Conservation (phyloP, 2,888 invertebrate species). For the Isotomurus palustris region DNA sequence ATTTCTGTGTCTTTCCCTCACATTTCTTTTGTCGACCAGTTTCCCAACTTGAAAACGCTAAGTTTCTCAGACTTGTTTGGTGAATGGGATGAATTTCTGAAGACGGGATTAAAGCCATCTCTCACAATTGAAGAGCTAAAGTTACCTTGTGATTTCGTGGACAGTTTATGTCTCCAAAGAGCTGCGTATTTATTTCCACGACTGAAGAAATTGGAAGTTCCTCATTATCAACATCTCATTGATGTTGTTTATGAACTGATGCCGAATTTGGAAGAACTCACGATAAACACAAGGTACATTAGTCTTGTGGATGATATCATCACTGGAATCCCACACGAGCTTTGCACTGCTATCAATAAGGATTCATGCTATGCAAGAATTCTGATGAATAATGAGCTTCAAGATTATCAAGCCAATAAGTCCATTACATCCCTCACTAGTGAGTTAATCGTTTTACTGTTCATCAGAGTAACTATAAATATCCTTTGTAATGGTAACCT, state of each 20-base stretch:
- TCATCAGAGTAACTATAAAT: not conserved
- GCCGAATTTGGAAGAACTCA: conserved; percentile 35
- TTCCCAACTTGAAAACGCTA: conserved; percentile 29
- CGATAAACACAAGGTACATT: conserved; percentile 31
- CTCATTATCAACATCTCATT: conserved; percentile 17
- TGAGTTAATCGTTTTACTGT: conserved; percentile 10
- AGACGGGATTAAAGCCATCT: conserved; percentile 29
- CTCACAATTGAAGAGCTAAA: conserved; percentile 32
- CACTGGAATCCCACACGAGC: conserved; percentile 24
- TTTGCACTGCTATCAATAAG: conserved; percentile 19
- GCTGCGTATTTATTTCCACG: conserved; percentile 33
- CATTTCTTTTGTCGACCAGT: conserved; percentile 30
- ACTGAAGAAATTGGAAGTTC: conserved; percentile 30
- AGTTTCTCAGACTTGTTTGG: conserved; percentile 27
- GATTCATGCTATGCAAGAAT: conserved; percentile 7
- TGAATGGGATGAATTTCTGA: conserved; percentile 38
- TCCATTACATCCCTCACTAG: conserved; percentile 33
- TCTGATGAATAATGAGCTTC: conserved; percentile 13
- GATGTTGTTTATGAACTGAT: conserved; percentile 30
- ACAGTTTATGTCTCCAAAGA: conserved; percentile 19
- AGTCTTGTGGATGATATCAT: conserved; percentile 31
- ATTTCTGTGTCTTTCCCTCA: conserved; percentile 33
- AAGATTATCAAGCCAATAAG: conserved; percentile 17
- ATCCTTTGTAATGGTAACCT: not conserved
- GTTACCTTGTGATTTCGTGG: conserved; percentile 33